Evolutionary conservation across 2,797 vertebrate species (phyloP).

Genomic region (Pipistrellus pygmaeus): DNA sequence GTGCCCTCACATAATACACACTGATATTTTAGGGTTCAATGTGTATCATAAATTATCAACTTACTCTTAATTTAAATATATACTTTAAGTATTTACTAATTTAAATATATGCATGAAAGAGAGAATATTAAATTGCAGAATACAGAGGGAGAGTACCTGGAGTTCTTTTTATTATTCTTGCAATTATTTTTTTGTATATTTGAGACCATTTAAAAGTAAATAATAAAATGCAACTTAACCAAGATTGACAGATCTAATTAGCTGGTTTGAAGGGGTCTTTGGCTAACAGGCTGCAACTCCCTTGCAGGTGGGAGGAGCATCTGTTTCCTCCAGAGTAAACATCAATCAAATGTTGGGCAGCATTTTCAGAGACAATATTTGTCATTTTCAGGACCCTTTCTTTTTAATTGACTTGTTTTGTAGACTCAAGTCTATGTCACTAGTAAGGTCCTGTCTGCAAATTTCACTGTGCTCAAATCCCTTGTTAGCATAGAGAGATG

Average conservation of each 20-base stretch:
- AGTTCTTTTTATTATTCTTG: neutral
- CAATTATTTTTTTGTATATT: neutral
- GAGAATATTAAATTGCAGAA: neutral
- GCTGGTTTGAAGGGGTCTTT: slow-evolving; percentile 7
- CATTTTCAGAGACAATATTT: neutral
- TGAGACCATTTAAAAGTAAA: slow-evolving; percentile 7
- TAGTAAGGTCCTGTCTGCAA: slow-evolving; percentile 10
- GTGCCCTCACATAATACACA: neutral
- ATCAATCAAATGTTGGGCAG: neutral
- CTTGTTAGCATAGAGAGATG: slow-evolving; percentile 43
- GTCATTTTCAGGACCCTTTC: slow-evolving; percentile 6
- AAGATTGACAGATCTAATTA: neutral
- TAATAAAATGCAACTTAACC: neutral
- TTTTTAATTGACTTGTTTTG: slow-evolving; percentile 67
- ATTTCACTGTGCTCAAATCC: slow-evolving; percentile 53
- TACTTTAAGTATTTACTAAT: neutral
- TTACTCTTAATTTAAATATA: neutral
- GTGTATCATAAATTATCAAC: neutral
- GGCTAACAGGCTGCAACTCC: neutral
- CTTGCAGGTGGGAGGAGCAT: neutral
- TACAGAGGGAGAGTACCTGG: neutral
- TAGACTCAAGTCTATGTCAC: slow-evolving; percentile 44
- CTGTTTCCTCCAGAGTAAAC: neutral
- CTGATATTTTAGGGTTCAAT: neutral
- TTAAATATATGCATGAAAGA: neutral